Base-by-base conservation (phyloP, 2,113 vertebrate genomes). In the Thryonomys swinderianus region DNA sequence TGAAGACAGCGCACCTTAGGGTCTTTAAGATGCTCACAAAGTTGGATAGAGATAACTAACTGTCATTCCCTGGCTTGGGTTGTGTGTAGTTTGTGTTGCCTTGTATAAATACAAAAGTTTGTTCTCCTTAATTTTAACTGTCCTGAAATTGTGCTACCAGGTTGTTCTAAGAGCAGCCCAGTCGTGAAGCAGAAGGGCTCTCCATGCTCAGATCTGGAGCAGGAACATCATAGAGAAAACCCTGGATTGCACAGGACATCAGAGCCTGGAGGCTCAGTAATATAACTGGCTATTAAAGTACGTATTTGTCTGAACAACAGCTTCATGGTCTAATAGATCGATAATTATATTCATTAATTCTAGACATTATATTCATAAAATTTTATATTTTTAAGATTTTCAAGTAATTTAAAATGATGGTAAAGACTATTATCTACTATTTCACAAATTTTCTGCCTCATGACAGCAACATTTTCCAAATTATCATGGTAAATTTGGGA, bases 331-430 rank as follows among this genome's bases (percentile, higher is more conserved):
- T 45, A 66, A 57, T 13, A 30, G n/a, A 40, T 32, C 17, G 73
- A 64, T 69, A 67, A 76, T 20, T 74, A 20, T 25, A 76, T 61
- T 45, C 17, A 71, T 92, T 55, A 83, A 78, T 18, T 82, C 67
- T 74, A 85, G 6, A 57, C 11, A 25, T 11, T 14, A 16, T 51
- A 42, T 12, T 62, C 40, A 51, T 61, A 17, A 5, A 23, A 30
- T 90, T 93, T 90, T 73, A 23, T 74, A 69, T 88, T 91, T 90
- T 69, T 64, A 69, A 87, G 69, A 92, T 62, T 95, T 86, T 85
- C 9, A 85, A 78, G 40, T 62, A 81, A 66, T 37, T 64, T 34
- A 93, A 67, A 89, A 74, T 17, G 37, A 80, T 25, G 34, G n/a
- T 30, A 83, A 67, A 16, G 32, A 69, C 2, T 88, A 93, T 78